A percentile compares a stretch with the other conserved stretches of the same genome.
Conservation (phyloP, 2,113 vertebrate genomes). For the Myiagra hebetior region DNA sequence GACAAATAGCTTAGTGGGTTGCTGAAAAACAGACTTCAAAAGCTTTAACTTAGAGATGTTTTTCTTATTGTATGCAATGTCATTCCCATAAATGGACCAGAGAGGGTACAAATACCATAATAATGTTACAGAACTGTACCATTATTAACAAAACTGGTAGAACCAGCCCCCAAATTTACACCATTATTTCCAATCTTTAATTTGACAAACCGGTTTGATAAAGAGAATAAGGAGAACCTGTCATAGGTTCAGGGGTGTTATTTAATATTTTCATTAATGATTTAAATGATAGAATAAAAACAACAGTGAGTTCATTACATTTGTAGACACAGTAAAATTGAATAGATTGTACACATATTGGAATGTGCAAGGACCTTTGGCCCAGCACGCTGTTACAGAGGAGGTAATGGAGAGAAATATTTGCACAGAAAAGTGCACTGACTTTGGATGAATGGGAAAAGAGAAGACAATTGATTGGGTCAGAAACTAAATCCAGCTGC, state of each 20-base stretch:
- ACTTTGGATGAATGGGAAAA: not conserved
- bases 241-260: not conserved
- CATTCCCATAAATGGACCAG: not conserved
- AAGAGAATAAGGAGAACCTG: not conserved
- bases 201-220: not conserved
- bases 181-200: not conserved
- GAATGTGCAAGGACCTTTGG: not conserved
- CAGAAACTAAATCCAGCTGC: not conserved
- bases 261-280: not conserved
- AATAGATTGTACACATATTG: not conserved
- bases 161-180: not conserved
- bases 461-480: not conserved
- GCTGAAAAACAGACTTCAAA: not conserved
- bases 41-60: not conserved
- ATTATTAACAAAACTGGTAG: not conserved
- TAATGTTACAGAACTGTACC: not conserved
- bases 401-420: not conserved
- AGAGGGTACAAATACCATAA: not conserved
- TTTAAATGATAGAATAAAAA: not conserved
- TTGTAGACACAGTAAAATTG: not conserved
- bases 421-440: not conserved
- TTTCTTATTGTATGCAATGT: accelerated
- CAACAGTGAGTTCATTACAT: not conserved
- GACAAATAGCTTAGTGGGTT: not conserved
- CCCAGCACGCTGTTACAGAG: not conserved